A percentile compares a stretch with the other conserved stretches of the same genome.
phyloP scores from a whole-genome alignment of 2,888 invertebrate species.

The Nephrotoma appendiculata region DNA sequence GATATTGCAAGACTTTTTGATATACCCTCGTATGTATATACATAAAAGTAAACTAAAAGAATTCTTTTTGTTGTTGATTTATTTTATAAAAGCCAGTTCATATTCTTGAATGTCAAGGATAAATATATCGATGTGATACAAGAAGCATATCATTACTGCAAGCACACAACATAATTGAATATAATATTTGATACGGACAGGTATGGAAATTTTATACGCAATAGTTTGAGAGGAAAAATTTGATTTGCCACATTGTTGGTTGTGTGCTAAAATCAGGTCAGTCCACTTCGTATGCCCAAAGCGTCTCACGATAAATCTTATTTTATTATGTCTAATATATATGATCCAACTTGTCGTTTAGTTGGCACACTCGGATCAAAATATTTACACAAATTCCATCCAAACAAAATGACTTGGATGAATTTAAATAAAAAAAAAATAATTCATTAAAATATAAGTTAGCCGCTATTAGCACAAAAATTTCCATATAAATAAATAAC shows the following conservation, averaged over 20 bases:
- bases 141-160: not conserved
- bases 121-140: not conserved
- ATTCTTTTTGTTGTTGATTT: not conserved
- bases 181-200: not conserved
- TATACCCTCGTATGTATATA: not conserved
- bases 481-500: not conserved
- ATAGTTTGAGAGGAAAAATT: not conserved
- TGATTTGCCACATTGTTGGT: not conserved
- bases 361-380: not conserved
- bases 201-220: not conserved
- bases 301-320: not conserved
- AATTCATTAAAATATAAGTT: not conserved
- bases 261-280: not conserved
- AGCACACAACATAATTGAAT: not conserved
- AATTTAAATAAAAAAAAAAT: not conserved
- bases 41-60: not conserved
- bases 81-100: not conserved
- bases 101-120: not conserved
- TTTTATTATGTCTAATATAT: not conserved
- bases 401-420: not conserved
- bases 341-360: not conserved
- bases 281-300: not conserved
- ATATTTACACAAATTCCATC: not conserved
- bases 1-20: too few relatives aligned
- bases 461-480: not conserved